Conservation (phyloP, 2,113 vertebrate species). For the Gorsachius goisagi region DNA sequence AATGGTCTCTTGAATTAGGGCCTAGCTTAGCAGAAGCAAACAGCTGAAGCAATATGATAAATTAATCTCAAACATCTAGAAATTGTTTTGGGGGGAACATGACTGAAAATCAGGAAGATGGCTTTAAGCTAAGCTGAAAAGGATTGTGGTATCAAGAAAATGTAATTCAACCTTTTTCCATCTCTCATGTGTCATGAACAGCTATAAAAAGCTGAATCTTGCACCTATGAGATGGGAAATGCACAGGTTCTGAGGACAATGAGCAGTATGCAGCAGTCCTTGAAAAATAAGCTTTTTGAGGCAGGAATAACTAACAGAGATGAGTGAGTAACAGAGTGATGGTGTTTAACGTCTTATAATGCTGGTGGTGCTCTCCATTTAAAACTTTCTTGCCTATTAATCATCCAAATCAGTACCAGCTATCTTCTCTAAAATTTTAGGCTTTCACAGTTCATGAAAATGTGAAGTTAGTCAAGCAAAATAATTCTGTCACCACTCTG, state of each 20-base stretch:
- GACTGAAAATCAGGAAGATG: not conserved
- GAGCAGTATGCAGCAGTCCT: not conserved
- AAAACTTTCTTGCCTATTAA: slow-evolving; percentile 2
- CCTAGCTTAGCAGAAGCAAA: not conserved
- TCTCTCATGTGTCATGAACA: not conserved
- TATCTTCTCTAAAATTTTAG: slow-evolving; percentile 12
- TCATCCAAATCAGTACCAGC: not conserved
- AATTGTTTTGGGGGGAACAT: not conserved
- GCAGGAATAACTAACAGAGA: not conserved
- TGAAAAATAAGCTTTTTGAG: not conserved
- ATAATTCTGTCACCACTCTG: slow-evolving; percentile 16
- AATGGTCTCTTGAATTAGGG: not conserved
- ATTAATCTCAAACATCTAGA: not conserved
- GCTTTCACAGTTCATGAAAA: slow-evolving; percentile 33
- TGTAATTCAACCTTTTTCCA: not conserved
- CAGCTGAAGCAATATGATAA: not conserved
- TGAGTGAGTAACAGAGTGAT: not conserved
- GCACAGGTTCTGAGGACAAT: not conserved
- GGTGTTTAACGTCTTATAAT: not conserved
- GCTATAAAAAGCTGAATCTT: not conserved
- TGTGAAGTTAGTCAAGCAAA: slow-evolving; percentile 5
- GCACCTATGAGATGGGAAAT: not conserved
- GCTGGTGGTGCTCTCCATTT: not conserved
- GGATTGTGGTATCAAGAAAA: not conserved
- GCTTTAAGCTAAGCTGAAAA: not conserved